Evolutionary conservation across 2,113 vertebrate species (phyloP).

Genomic region (Reinhardtius hippoglossoides): DNA sequence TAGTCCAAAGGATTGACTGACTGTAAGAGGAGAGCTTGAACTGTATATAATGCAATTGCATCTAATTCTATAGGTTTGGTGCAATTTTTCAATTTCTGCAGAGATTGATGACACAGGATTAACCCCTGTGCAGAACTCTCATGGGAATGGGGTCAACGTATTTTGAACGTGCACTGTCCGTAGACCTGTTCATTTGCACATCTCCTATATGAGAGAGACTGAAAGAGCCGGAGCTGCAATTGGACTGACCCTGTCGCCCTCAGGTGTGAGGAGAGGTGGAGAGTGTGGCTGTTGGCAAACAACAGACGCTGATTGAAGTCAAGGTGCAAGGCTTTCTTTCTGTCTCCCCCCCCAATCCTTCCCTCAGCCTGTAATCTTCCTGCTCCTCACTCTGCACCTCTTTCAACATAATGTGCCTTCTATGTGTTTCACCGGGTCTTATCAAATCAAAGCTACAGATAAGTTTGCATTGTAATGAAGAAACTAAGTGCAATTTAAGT

Average conservation of each 20-base stretch:
- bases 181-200: neutral
- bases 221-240: slow-evolving; percentile 38
- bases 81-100: neutral
- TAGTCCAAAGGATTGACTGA: neutral
- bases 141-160: slow-evolving; percentile 13
- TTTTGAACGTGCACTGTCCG: neutral
- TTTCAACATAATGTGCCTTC: no score
- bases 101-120: neutral
- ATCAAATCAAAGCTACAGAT: neutral
- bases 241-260: slow-evolving; percentile 56
- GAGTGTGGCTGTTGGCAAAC: slow-evolving; percentile 57
- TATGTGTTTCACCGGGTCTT: neutral
- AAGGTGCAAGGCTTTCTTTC: slow-evolving; percentile 50
- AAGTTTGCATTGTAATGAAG: neutral
- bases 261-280: slow-evolving; percentile 29
- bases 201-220: slow-evolving; percentile 18
- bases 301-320: slow-evolving; percentile 68
- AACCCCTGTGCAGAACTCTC: neutral
- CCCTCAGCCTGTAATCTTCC: neutral
- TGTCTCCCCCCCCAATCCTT: neutral
- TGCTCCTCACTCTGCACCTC: neutral
- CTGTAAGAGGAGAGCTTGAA: no score
- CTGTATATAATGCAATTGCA: no score
- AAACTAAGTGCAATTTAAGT: neutral
- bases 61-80: neutral